These are phyloP conservation scores for Caranx melampygus DNA, from an alignment of 2,113 vertebrate genomes.

Conservation along the genomic window DNA sequence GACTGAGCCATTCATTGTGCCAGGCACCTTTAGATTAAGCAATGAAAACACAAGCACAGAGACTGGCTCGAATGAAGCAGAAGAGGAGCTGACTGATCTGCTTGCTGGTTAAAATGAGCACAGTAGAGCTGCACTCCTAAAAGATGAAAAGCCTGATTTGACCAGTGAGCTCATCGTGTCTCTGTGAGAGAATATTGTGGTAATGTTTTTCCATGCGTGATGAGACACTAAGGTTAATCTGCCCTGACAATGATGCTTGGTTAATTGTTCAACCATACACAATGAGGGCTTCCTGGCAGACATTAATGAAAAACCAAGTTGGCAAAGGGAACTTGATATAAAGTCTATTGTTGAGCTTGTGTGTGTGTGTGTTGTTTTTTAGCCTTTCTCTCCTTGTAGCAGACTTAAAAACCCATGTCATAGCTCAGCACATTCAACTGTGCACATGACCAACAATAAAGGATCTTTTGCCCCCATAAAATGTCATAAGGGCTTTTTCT, in stretches of 20 bases:
- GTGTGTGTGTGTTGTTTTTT: background rate
- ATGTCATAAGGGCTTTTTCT: slow-evolving; percentile 33
- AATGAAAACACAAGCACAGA: background rate
- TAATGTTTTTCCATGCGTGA: background rate
- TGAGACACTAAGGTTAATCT: slow-evolving; percentile 44
- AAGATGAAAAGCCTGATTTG: slow-evolving; percentile 7
- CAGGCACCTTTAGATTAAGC: background rate
- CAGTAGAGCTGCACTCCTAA: background rate
- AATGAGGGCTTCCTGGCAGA: background rate
- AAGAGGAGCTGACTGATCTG: background rate
- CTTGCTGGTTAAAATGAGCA: background rate
- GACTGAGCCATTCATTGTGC: background rate
- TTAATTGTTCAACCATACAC: slow-evolving; percentile 53
- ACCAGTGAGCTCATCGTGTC: background rate
- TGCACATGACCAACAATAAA: slow-evolving; percentile 12
- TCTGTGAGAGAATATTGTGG: background rate
- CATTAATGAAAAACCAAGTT: slow-evolving; percentile 28
- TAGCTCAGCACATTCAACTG: slow-evolving; percentile 1
- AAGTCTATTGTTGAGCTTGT: background rate
- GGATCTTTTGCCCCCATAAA: slow-evolving; percentile 45
- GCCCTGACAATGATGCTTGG: background rate
- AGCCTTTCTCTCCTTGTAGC: background rate
- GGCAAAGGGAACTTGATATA: background rate
- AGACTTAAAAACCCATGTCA: background rate
- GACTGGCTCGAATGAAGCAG: background rate